Evolutionary conservation across 2,113 vertebrate species (phyloP), one percentile per base, ranked within the genome.

Genomic region (Phaetusa simplex): DNA sequence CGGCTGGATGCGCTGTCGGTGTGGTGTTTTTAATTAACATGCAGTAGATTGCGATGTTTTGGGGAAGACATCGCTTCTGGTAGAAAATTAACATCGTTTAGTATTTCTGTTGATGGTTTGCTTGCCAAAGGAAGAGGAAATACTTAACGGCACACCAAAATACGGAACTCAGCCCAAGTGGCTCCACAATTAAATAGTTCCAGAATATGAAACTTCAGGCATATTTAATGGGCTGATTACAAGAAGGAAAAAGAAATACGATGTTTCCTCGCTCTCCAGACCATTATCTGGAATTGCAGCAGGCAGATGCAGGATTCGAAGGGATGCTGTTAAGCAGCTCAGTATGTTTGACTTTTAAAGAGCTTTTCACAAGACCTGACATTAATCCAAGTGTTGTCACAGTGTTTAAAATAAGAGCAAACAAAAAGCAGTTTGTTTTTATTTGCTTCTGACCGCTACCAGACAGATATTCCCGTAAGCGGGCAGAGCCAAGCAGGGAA

Each of bases 301-400:
- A 14, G 55, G 94, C 82, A 89, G 91, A 97, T 49, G 70, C 66
- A 90, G 70, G 65, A 96, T 81, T 95, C 91, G 67, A 91, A 96
- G 66, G 77, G 87, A 81, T 26, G 81, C 93, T 90, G 66, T 61
- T 86, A 91, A 92, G 94, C 90, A 90, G 88, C 92, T 95, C 96
- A 49, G 88, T 32, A 6, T 12, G 53, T 88, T 87, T 89, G 94
- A 93, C 89, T 95, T 93, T 85, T 89, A 83, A 90, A 96, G 82
- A 83, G 94, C 87, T 90, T 93, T 90, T 92, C 87, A 87, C 91
- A 64, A 95, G 95, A 81, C 78, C 94, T 47, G 38, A 62, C 90
- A 70, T 88, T 94, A 95, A 97, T 93, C 91, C 93, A 64, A 86
- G 77, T 22, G 21, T 80, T 91, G 91, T 73, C 93, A 64, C 71